These are phyloP conservation scores for Auanema sp. DNA, from an alignment of 2,888 invertebrate species.

Conservation along the genomic window DNA sequence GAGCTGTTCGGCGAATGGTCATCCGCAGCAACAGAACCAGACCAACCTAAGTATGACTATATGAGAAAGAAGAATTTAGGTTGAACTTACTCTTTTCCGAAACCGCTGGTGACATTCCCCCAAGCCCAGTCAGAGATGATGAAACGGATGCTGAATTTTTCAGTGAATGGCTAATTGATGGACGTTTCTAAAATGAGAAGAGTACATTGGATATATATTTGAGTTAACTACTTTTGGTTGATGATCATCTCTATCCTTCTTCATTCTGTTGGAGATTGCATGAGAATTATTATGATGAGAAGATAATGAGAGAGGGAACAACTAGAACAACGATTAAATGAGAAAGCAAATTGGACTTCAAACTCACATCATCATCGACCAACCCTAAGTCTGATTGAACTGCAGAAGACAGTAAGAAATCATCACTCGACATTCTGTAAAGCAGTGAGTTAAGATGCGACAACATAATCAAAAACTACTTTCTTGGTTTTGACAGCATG, in stretches of 20 bases:
- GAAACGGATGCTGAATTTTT: conserved; percentile 28
- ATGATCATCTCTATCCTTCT: no score
- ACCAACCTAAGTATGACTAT: background rate
- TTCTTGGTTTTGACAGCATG: background rate
- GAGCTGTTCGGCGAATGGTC: conserved; percentile 1
- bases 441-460: no score
- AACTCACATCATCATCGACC: background rate
- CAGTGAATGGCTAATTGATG: background rate
- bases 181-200: background rate
- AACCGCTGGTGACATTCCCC: conserved; percentile 29
- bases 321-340: no score
- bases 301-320: no score
- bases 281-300: no score
- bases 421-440: no score
- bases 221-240: no score
- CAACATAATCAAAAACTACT: background rate
- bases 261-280: no score
- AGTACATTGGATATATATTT: background rate
- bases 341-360: background rate
- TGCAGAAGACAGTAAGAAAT: background rate
- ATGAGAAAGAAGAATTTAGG: background rate
- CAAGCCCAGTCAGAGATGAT: conserved; percentile 18
- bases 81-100: conserved; percentile 36
- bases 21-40: conserved; percentile 1
- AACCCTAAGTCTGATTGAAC: conserved; percentile 5